Percentiles rank a stretch among this genome's conserved stretches.
These are phyloP conservation scores for Pseudomyrmex gracilis DNA, from an alignment of 1,140 invertebrate genomes.

Conservation along the genomic window DNA sequence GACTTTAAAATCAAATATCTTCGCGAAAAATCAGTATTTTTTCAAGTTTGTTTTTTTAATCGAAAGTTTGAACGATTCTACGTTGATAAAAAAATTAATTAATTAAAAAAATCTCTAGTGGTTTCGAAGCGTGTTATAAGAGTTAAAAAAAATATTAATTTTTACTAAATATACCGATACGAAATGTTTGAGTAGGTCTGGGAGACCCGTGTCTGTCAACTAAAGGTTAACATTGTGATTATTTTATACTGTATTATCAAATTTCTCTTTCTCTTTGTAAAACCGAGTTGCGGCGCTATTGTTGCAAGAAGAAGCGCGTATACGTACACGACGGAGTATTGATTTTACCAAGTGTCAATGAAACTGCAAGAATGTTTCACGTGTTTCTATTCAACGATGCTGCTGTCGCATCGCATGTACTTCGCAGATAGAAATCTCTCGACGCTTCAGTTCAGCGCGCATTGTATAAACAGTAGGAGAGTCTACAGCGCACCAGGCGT, in stretches of 20 bases:
- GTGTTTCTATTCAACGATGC: constrained; percentile 34
- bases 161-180: too few relatives aligned
- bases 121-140: too few relatives aligned
- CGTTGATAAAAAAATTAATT: too few relatives aligned
- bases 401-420: constrained; percentile 5
- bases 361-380: constrained; percentile 42
- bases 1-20: too few relatives aligned
- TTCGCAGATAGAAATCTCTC: constrained; percentile 52
- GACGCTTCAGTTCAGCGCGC: constrained; percentile 30
- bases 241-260: not conserved
- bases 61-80: not conserved
- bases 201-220: too few relatives aligned
- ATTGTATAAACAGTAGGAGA: constrained; percentile 19
- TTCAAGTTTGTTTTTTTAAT: not conserved
- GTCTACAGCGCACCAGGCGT: constrained; percentile 7
- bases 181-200: too few relatives aligned
- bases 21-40: too few relatives aligned
- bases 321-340: constrained; percentile 1
- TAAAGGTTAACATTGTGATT: too few relatives aligned
- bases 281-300: not conserved
- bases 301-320: not conserved
- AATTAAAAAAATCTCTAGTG: too few relatives aligned
- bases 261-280: not conserved
- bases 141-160: too few relatives aligned
- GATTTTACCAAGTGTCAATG: constrained; percentile 46